A percentile compares a stretch with the other conserved stretches of the same genome.
Conservation (phyloP, 2,888 invertebrate species). For the Phortica magna region DNA sequence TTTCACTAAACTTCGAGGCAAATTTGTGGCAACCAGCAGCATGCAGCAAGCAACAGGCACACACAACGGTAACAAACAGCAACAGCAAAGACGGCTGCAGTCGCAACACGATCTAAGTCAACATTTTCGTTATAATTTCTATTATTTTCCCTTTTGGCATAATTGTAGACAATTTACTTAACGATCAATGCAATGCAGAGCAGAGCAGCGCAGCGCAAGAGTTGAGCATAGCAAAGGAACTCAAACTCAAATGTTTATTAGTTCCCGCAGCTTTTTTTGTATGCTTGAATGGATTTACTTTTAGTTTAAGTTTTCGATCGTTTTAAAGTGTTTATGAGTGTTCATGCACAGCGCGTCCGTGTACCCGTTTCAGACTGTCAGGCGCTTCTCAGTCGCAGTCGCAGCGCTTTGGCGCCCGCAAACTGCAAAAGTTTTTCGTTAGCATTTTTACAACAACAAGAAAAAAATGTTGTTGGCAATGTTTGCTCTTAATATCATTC, state of each 20-base stretch:
- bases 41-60: not conserved
- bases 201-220: slow-evolving; percentile 48
- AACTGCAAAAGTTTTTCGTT: no score
- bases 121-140: slow-evolving; percentile 72
- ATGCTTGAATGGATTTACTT: not conserved
- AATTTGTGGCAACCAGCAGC: slow-evolving; percentile 27
- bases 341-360: not conserved
- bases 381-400: no score
- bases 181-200: slow-evolving; percentile 69
- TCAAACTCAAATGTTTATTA: slow-evolving; percentile 63
- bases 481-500: not conserved
- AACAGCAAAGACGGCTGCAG: slow-evolving; percentile 21
- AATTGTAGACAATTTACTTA: slow-evolving; percentile 74
- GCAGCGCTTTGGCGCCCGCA: no score
- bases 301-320: not conserved
- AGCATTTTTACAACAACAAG: no score
- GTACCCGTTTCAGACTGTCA: not conserved
- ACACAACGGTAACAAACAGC: not conserved
- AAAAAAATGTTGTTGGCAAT: no score
- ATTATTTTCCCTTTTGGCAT: slow-evolving; percentile 74
- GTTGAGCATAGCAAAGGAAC: slow-evolving; percentile 37
- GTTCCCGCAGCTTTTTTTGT: slow-evolving; percentile 63
- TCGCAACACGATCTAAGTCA: slow-evolving; percentile 52
- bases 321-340: slow-evolving; percentile 22
- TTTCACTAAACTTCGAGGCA: slow-evolving; percentile 34